phyloP scores from a whole-genome alignment of 2,113 vertebrate genomes.

The Pardalotus punctatus region DNA sequence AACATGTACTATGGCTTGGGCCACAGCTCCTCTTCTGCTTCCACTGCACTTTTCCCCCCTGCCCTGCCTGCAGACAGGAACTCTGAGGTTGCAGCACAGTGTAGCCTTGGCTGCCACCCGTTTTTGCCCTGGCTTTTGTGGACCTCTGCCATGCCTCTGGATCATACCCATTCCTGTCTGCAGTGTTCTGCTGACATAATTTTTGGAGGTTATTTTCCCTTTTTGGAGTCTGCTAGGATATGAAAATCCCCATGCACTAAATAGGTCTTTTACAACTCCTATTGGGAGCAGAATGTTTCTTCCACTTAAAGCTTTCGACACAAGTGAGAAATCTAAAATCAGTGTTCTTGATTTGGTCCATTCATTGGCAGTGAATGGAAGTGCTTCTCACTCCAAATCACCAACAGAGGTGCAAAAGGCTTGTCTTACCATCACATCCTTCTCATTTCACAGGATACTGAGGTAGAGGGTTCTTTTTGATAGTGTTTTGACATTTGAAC shows the following conservation, averaged over 20 bases:
- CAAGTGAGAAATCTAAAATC: background rate
- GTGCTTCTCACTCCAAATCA: background rate
- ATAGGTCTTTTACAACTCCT: background rate
- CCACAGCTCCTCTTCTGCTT: background rate
- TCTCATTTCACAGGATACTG: background rate
- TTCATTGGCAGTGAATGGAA: background rate
- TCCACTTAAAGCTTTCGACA: background rate
- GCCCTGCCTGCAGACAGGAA: background rate
- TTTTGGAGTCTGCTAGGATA: background rate
- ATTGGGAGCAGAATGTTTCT: background rate
- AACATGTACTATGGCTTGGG: accelerated
- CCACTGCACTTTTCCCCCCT: background rate
- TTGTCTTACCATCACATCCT: background rate
- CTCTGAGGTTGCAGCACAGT: background rate
- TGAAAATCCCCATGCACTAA: background rate
- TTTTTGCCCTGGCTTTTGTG: background rate
- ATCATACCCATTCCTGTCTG: accelerated
- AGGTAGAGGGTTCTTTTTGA: background rate
- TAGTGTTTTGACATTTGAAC: background rate
- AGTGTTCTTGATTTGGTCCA: background rate
- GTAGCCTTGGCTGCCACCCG: accelerated
- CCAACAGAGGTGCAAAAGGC: background rate
- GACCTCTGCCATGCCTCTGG: background rate
- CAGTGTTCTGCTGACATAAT: background rate
- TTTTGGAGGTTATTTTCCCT: background rate